phyloP scores from a whole-genome alignment of 2,888 invertebrate species.

The Eristalinus sepulchralis region DNA sequence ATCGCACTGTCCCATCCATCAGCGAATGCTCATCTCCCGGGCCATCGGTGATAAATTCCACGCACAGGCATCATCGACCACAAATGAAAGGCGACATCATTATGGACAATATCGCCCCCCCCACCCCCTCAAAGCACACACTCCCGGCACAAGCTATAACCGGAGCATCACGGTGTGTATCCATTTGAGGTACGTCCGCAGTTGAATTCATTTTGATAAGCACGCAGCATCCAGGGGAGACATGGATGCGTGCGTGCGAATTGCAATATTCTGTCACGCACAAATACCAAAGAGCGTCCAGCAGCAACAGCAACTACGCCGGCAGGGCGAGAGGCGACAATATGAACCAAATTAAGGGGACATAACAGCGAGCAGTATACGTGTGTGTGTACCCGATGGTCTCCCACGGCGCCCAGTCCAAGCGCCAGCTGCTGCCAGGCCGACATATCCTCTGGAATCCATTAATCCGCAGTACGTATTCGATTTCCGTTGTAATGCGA shows the following conservation, averaged over 20 bases:
- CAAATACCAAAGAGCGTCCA: conserved; percentile 6
- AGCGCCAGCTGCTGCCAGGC: conserved; percentile 22
- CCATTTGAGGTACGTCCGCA: neutral
- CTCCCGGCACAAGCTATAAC: neutral
- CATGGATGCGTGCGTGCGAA: conserved; percentile 11
- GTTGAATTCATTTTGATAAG: conserved; percentile 15
- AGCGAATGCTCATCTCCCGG: neutral
- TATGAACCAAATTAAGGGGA: conserved; percentile 37
- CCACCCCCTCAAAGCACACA: neutral
- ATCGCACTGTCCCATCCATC: conserved; percentile 3
- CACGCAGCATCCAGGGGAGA: conserved; percentile 11
- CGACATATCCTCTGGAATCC: conserved; percentile 52
- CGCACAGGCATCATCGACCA: conserved; percentile 3
- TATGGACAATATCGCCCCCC: conserved; percentile 21
- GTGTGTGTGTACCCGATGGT: neutral
- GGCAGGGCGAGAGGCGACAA: neutral
- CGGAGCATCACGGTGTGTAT: neutral
- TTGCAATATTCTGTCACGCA: conserved; percentile 11
- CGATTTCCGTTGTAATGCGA: conserved; percentile 56
- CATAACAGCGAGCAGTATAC: conserved; percentile 22
- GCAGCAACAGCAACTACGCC: neutral
- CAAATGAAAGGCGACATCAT: conserved; percentile 38
- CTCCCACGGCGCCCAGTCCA: neutral
- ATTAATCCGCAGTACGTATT: conserved; percentile 56
- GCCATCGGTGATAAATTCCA: conserved; percentile 11